phyloP scores from a whole-genome alignment of 2,888 invertebrate species.

The Folsomia manolachei region DNA sequence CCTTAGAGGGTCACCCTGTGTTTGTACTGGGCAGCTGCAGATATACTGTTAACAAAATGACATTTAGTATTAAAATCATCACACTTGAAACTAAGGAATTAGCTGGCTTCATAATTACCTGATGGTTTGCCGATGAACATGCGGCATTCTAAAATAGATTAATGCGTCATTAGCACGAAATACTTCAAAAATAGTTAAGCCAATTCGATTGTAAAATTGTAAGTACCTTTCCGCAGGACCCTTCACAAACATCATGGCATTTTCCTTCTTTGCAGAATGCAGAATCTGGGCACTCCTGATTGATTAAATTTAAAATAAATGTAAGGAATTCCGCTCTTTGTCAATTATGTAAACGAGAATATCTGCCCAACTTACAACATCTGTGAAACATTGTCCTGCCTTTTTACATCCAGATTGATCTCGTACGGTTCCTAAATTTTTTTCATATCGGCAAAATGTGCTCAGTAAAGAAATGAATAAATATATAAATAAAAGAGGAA shows the following conservation, averaged over 20 bases:
- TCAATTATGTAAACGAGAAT: too few species aligned
- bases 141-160: constrained; percentile 59
- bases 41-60: constrained; percentile 53
- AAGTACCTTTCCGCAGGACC: constrained; percentile 71
- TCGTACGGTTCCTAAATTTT: constrained; percentile 64
- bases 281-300: constrained; percentile 60
- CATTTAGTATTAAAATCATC: neutral
- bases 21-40: constrained; percentile 63
- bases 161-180: too few species aligned
- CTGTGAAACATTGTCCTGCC: constrained; percentile 77
- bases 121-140: constrained; percentile 76
- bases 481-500: too few species aligned
- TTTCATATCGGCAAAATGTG: too few species aligned
- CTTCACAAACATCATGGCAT: constrained; percentile 74
- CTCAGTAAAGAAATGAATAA: too few species aligned
- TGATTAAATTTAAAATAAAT: neutral
- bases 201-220: constrained; percentile 67
- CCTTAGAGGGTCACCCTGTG: constrained; percentile 51
- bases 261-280: constrained; percentile 69
- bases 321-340: too few species aligned
- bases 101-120: constrained; percentile 52
- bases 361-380: too few species aligned
- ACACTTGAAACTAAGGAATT: neutral
- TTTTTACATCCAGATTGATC: constrained; percentile 67
- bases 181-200: too few species aligned